Evolutionary conservation across 2,113 vertebrate genomes (phyloP), one percentile per base, ranked within the genome.

Genomic region (Rhinogobius similis): DNA sequence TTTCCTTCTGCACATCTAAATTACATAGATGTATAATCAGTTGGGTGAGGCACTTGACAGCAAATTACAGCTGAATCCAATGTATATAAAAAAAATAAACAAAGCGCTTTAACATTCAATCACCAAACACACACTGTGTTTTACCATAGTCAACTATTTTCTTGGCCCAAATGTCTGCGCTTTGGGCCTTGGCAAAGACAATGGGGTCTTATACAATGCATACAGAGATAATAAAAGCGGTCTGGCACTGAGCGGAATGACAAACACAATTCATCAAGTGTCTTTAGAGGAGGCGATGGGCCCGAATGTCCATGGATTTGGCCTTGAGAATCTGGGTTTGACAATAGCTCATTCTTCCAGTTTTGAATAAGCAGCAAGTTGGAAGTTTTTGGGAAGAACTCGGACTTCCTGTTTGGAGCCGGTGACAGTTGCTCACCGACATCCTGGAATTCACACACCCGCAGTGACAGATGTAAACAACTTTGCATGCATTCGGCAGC

Each of bases 391-490:
- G 63, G 75, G 75, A 82, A 82, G 58, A 65, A 50, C 82, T 78
- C 70, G 56, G 59, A 52, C 77, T 87, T 88, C 85, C 89, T 79
- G 84, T 76, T 50, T 86, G 62, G 67, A 68, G 70, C 66, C 73
- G 55, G 68, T 83, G 70, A 79, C 74, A 80, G 72, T 23, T 67
- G 75, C 78, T 73, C 18, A 2, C 71, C 65, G 67, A 82, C 79
- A 81, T 86, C 85, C 85, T 78, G 85, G 79, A 84, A 87, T 83
- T 75, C 78, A 59, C 65, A 66, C 72, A 74, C 18, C n/a, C 48
- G 55, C 77, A 61, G 67, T 74, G 70, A 86, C 84, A 90, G 71
- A 85, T 78, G 81, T 82, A 89, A 85, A 89, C 81, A 77, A 71
- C 76, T 84, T 80, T 73, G 62, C 75, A 84, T 79, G 82, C 38